phyloP scores from a whole-genome alignment of 2,797 vertebrate species.

The Hirundo rustica region DNA sequence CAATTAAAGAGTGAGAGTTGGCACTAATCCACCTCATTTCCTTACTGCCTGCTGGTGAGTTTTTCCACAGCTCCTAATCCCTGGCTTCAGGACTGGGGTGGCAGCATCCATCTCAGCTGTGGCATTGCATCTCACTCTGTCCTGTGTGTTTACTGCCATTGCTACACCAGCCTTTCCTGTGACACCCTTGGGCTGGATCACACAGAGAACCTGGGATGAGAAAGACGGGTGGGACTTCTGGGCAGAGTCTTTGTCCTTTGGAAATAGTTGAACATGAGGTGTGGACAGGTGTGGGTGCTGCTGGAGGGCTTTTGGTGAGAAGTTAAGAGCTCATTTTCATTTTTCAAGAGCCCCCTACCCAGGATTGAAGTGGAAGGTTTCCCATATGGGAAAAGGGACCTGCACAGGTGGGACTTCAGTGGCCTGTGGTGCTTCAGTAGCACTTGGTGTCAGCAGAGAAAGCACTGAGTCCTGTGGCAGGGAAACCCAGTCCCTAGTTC shows the following conservation, averaged over 20 bases:
- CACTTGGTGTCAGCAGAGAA: background rate
- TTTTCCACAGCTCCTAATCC: background rate
- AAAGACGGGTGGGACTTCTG: background rate
- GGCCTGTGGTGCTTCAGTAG: background rate
- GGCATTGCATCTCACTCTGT: background rate
- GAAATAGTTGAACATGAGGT: background rate
- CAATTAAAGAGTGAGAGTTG: background rate
- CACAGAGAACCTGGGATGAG: background rate
- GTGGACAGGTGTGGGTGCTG: background rate
- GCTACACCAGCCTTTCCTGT: background rate
- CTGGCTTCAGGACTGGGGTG: background rate
- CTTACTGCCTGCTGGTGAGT: background rate
- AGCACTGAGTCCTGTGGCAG: background rate
- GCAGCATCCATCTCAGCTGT: background rate
- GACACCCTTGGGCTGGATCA: background rate
- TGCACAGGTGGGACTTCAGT: background rate
- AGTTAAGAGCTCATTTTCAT: background rate
- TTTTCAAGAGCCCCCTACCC: background rate
- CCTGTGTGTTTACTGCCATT: accelerated
- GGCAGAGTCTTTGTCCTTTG: background rate
- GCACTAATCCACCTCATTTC: conserved; percentile 2
- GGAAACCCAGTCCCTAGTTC: background rate
- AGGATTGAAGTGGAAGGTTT: background rate
- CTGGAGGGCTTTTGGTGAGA: background rate
- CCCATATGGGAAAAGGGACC: background rate